phyloP scores from a whole-genome alignment of 2,797 vertebrate species.

The Liparis tanakae region DNA sequence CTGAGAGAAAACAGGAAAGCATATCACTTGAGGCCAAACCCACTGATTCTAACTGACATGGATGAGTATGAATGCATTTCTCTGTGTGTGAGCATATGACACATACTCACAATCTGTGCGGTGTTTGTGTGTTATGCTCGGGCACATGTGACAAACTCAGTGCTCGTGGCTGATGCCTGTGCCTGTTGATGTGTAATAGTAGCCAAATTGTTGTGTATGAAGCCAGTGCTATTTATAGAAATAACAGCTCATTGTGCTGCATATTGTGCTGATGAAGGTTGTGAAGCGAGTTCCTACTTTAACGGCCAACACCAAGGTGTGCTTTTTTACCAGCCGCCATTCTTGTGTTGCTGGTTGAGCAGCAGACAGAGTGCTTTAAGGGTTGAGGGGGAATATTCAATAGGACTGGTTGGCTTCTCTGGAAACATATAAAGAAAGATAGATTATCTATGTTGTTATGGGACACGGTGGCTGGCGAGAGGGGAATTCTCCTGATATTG shows the following conservation, averaged over 20 bases:
- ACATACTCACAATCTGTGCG: conserved; percentile 55
- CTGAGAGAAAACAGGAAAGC: conserved; percentile 74
- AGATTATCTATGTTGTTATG: conserved; percentile 16
- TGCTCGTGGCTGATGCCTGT: conserved; percentile 64
- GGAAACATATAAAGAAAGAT: conserved; percentile 1
- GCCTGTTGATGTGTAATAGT: conserved; percentile 75
- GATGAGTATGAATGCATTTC: conserved; percentile 51
- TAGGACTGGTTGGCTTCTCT: conserved; percentile 13
- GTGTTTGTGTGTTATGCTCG: conserved; percentile 57
- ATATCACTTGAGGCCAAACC: conserved; percentile 55
- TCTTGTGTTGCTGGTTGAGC: conserved; percentile 27
- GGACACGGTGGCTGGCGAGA: conserved; percentile 7
- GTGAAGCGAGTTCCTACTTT: conserved; percentile 54
- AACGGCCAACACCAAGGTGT: conserved; percentile 33
- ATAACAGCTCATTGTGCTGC: conserved; percentile 63
- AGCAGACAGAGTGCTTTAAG: neutral
- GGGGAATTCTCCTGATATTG: conserved; percentile 60
- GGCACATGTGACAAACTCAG: conserved; percentile 61
- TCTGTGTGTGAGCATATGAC: conserved; percentile 63
- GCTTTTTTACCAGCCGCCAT: conserved; percentile 41
- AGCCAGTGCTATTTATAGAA: conserved; percentile 74
- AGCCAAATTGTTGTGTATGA: conserved; percentile 70
- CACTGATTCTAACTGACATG: conserved; percentile 58
- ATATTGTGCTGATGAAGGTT: conserved; percentile 67
- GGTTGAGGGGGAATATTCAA: conserved; percentile 22